Base-by-base conservation (phyloP, 2,888 invertebrate genomes). In the Apodemia zela region DNA sequence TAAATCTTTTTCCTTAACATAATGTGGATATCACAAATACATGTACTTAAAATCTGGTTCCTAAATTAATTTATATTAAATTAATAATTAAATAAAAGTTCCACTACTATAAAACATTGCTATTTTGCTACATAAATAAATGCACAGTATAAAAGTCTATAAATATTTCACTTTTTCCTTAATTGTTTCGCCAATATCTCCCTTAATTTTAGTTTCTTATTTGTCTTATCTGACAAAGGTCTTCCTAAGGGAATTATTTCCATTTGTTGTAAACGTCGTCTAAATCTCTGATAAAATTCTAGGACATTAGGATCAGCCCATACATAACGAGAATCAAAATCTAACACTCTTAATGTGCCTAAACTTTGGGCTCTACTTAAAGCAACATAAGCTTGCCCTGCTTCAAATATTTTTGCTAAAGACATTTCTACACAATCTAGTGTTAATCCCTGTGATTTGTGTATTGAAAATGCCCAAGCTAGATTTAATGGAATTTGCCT, bases 391-490 rank as follows among this genome's bases (percentile, higher is more conserved):
- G 98, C 97, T 87, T 99, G 98, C 0, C 99, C 99, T 45, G 97
- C 96, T 89, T 98, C 98, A 88, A 99, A 99, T 47, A 98, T 98
- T 76, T 96, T 94, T 0, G 95, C 94, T 61, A 98, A 85, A 7
- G 97, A 97, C 95, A 98, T 98, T 89, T 98, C 98, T 0, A 98
- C 98, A 89, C 98, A 98, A 79, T 98, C 98, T 69, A 98, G 89
- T 0, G 98, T 98, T 75, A 98, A 93, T 2, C 98, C 98, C 93
- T 98, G 96, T 64, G 98, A 98, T 86, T 99, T 99, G 81, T 99
- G 99, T 74, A 99, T 98, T 2, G 98, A 98, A 85, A 99, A 98
- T 0, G 98, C 98, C 98, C 98, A 99, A 17, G 98, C 98, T 18
- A 99, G 89, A 78, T 97, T 97, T 0, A 99, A 86, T 0, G 99